phyloP scores from a whole-genome alignment of 2,113 vertebrate genomes.

The Coturnix japonica region DNA sequence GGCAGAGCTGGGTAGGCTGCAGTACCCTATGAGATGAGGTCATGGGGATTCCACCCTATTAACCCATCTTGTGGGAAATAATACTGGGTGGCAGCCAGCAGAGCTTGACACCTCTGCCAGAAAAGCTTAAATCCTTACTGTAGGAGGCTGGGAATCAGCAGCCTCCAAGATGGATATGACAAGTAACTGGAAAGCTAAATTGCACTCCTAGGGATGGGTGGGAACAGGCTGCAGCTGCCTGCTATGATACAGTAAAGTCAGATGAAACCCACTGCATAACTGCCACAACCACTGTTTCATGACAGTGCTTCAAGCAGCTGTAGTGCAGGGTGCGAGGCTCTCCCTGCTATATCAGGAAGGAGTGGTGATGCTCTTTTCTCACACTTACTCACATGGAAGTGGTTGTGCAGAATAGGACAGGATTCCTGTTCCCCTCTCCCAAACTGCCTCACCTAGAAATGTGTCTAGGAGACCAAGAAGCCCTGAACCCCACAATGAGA shows the following conservation, averaged over 20 bases:
- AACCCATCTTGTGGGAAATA: neutral
- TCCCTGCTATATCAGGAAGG: rapidly evolving
- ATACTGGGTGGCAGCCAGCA: neutral
- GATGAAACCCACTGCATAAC: neutral
- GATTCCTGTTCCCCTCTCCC: neutral
- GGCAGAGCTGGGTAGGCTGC: neutral
- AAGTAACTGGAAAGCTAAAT: neutral
- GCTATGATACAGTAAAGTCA: neutral
- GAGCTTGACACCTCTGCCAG: neutral
- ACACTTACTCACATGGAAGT: neutral
- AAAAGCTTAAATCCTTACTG: neutral
- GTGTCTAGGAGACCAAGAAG: neutral
- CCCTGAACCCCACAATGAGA: neutral
- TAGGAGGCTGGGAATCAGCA: neutral
- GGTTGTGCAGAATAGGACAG: neutral
- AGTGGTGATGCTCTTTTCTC: neutral
- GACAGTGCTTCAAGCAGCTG: neutral
- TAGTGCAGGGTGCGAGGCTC: neutral
- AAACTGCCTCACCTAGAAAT: neutral
- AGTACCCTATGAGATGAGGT: neutral
- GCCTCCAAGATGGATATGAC: neutral
- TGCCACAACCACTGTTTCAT: rapidly evolving
- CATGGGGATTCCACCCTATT: neutral
- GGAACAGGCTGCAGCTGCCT: neutral
- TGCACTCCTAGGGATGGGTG: neutral